Conservation (phyloP, 2,888 invertebrate genomes). For the Agrochola macilenta region DNA sequence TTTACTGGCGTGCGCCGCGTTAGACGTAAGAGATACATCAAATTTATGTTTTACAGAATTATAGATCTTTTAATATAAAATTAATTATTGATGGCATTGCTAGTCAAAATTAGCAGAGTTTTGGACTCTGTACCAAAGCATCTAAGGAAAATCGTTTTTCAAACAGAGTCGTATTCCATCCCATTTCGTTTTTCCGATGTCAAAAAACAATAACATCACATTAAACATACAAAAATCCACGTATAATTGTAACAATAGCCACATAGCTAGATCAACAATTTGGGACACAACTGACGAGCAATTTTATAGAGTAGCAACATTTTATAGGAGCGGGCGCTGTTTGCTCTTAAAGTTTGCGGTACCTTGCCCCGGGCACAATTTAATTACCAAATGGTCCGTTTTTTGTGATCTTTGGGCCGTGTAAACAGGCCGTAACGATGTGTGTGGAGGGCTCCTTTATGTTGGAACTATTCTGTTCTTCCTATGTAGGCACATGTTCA, state of each 20-base stretch:
- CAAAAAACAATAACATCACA: conserved; percentile 3
- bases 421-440: conserved; percentile 76
- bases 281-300: conserved; percentile 72
- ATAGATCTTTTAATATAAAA: too few species aligned
- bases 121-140: neutral
- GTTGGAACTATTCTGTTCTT: conserved; percentile 39
- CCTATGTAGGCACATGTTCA: conserved; percentile 20
- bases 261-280: conserved; percentile 41
- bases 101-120: conserved; percentile 1
- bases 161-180: too few species aligned
- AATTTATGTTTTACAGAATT: too few species aligned
- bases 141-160: neutral
- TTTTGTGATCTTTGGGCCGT: conserved; percentile 82
- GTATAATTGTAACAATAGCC: conserved; percentile 17
- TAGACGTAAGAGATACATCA: too few species aligned
- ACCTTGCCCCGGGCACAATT: conserved; percentile 78
- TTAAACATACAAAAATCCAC: neutral
- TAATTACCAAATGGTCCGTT: conserved; percentile 88
- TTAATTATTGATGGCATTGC: neutral
- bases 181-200: neutral
- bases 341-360: conserved; percentile 80
- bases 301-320: conserved; percentile 74
- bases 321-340: conserved; percentile 71
- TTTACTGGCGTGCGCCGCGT: too few species aligned
- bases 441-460: conserved; percentile 59